A percentile compares a stretch with the other conserved stretches of the same genome.
phyloP scores from a whole-genome alignment of 1,140 invertebrate genomes.

The Mylabris phalerata region DNA sequence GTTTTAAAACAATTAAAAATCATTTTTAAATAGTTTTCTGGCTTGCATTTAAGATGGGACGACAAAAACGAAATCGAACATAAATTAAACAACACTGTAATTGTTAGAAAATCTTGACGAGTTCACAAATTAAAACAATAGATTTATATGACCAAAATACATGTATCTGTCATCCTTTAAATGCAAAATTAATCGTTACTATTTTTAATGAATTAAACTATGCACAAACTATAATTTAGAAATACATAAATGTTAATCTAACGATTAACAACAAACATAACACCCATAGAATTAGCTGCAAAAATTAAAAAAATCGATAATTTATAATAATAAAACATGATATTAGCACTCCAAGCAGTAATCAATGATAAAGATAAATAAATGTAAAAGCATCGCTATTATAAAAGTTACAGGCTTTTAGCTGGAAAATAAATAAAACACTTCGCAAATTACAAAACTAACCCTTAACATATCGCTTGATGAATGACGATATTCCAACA shows the following conservation, averaged over 20 bases:
- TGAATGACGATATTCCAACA: conserved; percentile 39
- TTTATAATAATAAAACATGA: conserved; percentile 25
- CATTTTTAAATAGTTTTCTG: too few relatives aligned
- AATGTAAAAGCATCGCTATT: conserved; percentile 5
- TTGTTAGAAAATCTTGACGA: too few relatives aligned
- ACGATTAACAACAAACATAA: conserved; percentile 15
- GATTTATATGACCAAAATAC: too few relatives aligned
- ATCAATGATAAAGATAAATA: conserved; percentile 25
- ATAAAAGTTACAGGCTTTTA: conserved; percentile 17
- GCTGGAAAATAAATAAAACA: conserved; percentile 21
- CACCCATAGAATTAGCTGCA: conserved; percentile 19
- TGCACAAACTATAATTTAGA: conserved; percentile 1
- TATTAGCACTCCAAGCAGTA: conserved; percentile 44
- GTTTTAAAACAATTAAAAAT: neutral
- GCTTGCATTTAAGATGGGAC: too few relatives aligned
- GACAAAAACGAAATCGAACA: too few relatives aligned
- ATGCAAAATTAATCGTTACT: neutral
- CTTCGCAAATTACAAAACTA: conserved; percentile 24
- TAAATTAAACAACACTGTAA: too few relatives aligned
- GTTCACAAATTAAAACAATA: conserved; percentile 2
- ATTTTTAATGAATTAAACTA: conserved; percentile 1
- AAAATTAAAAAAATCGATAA: conserved; percentile 21
- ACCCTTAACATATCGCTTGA: conserved; percentile 40
- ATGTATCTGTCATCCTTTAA: too few relatives aligned
- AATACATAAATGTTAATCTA: conserved; percentile 4